Conservation (phyloP, 2,113 vertebrate species). For the Tenrec ecaudatus region DNA sequence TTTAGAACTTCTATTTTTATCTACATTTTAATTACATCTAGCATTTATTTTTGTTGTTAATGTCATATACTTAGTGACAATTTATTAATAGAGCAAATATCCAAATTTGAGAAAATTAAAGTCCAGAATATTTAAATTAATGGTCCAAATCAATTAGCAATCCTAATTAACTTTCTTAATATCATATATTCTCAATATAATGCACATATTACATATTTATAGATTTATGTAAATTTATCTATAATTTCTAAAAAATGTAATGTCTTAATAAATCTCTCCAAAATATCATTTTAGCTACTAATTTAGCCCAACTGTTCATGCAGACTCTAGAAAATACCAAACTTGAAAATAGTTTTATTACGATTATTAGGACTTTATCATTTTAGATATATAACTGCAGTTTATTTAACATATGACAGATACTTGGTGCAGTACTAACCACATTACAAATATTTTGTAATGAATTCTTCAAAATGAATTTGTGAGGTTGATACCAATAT, state of each 20-base stretch:
- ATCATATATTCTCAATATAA: too few species aligned
- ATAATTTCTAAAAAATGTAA: neutral
- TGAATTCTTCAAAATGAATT: neutral
- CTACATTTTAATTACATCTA: neutral
- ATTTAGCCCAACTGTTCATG: neutral
- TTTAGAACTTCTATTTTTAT: too few species aligned
- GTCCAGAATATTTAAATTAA: too few species aligned
- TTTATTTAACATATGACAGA: neutral
- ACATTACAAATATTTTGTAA: neutral
- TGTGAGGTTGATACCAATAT: too few species aligned
- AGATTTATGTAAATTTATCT: neutral
- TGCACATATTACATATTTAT: too few species aligned
- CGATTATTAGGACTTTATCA: too few species aligned
- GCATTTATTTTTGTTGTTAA: neutral
- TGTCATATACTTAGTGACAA: neutral
- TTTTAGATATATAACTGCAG: neutral
- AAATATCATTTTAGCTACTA: neutral
- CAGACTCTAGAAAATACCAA: too few species aligned
- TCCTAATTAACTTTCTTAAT: too few species aligned
- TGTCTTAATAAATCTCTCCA: neutral
- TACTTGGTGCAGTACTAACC: neutral
- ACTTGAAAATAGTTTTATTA: too few species aligned
- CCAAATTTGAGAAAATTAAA: too few species aligned
- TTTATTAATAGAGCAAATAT: neutral
- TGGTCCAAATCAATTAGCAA: too few species aligned